Conservation (phyloP, 2,797 vertebrate genomes). For the Pteronotus mesoamericanus region DNA sequence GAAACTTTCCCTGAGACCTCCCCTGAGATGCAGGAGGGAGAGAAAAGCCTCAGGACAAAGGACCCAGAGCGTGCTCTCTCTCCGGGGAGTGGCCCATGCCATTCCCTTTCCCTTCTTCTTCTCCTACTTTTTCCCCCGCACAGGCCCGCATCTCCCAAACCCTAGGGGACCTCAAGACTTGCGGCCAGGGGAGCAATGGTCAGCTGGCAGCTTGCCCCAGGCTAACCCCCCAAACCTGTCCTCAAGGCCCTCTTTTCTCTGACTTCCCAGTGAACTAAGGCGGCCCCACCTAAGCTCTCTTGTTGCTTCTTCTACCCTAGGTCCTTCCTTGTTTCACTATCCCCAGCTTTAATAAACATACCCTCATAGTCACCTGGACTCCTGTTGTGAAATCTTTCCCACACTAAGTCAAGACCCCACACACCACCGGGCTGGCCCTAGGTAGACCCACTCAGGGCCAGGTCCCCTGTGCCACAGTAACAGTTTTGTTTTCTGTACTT, state of each 20-base stretch:
- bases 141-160: not conserved
- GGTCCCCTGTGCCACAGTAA: no score
- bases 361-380: not conserved
- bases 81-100: not conserved
- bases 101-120: not conserved
- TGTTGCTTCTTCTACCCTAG: not conserved
- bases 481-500: not conserved
- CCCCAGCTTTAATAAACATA: not conserved
- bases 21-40: not conserved
- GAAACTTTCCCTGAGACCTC: not conserved
- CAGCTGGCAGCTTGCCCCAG: not conserved
- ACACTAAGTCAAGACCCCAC: not conserved
- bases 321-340: not conserved
- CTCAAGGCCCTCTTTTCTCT: not conserved
- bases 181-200: not conserved
- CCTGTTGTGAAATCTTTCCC: not conserved
- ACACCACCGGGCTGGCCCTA: not conserved
- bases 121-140: not conserved
- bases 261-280: not conserved
- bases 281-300: not conserved
- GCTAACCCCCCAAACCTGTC: not conserved
- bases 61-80: not conserved
- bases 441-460: not conserved
- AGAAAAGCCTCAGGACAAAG: not conserved
- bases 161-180: not conserved